A percentile compares a stretch with the other conserved stretches of the same genome.
These are phyloP conservation scores for Drosophila melanogaster DNA, from an alignment of 1,140 invertebrate genomes.

Conservation along the genomic window DNA sequence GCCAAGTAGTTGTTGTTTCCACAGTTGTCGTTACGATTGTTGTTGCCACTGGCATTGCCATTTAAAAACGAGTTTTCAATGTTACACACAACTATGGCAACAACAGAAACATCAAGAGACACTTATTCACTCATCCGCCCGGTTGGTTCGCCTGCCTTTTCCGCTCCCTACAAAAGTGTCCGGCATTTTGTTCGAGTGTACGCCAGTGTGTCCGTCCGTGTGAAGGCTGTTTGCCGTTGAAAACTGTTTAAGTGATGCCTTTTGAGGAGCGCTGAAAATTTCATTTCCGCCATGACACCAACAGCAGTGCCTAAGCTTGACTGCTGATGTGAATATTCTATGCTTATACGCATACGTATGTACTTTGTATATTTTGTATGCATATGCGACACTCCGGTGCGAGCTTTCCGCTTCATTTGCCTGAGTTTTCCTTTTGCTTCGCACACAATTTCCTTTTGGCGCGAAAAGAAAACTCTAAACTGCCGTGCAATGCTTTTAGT, in stretches of 20 bases:
- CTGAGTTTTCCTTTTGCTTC: slow-evolving; percentile 18
- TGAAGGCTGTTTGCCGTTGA: slow-evolving; percentile 45
- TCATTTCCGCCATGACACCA: slow-evolving; percentile 72
- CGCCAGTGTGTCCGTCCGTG: slow-evolving; percentile 10
- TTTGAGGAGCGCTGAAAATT: slow-evolving; percentile 61
- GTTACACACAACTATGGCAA: slow-evolving; percentile 57
- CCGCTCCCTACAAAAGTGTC: slow-evolving; percentile 54
- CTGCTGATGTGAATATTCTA: slow-evolving; percentile 14
- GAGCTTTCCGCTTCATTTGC: slow-evolving; percentile 70
- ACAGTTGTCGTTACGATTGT: slow-evolving; percentile 21
- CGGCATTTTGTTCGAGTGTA: slow-evolving; percentile 65
- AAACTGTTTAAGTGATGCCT: slow-evolving; percentile 64
- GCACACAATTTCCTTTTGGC: slow-evolving; percentile 69
- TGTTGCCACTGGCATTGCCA: slow-evolving; percentile 59
- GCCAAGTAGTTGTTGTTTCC: slow-evolving; percentile 19
- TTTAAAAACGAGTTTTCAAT: slow-evolving; percentile 79
- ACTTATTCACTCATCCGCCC: slow-evolving; percentile 73
- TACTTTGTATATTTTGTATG: slow-evolving; percentile 27
- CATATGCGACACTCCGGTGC: slow-evolving; percentile 49
- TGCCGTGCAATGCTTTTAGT: slow-evolving; percentile 60
- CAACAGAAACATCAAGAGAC: slow-evolving; percentile 52
- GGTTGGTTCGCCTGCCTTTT: slow-evolving; percentile 37
- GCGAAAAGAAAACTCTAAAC: slow-evolving; percentile 59
- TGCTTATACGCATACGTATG: slow-evolving; percentile 14
- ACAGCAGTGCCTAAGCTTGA: slow-evolving; percentile 34